Evolutionary conservation across 2,113 vertebrate species (phyloP).

Genomic region (Leptocoma aspasia): DNA sequence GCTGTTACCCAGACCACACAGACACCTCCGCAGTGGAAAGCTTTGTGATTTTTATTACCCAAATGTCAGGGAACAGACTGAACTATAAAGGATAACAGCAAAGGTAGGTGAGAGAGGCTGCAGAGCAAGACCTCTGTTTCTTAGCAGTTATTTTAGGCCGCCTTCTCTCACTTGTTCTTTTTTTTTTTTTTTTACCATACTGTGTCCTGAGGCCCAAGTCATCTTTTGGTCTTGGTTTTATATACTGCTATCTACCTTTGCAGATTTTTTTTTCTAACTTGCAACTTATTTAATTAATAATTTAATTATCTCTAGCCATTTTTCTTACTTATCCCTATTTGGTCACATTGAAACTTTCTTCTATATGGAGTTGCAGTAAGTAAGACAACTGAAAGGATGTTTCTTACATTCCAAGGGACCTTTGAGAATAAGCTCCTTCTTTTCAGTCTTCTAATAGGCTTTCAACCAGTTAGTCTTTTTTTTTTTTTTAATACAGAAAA

Average conservation of each 20-base stretch:
- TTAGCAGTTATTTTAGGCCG: background rate
- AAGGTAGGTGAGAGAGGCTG: background rate
- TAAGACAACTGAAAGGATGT: background rate
- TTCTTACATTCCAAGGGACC: background rate
- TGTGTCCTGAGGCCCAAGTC: background rate
- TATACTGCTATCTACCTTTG: background rate
- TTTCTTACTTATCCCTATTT: background rate
- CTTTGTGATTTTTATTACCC: background rate
- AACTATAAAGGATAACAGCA: background rate
- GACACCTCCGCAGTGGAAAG: background rate
- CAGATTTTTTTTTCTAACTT: background rate
- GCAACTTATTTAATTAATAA: background rate
- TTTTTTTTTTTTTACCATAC: background rate
- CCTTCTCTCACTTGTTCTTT: background rate
- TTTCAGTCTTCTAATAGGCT: background rate
- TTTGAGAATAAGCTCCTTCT: background rate
- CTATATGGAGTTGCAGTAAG: background rate
- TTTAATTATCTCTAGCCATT: background rate
- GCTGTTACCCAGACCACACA: background rate
- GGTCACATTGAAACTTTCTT: background rate
- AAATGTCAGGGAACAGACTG: background rate
- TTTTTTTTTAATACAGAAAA: background rate
- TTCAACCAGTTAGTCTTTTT: background rate
- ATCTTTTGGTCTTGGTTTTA: background rate
- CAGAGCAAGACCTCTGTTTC: background rate